A percentile compares a stretch with the other conserved stretches of the same genome.
Conservation (phyloP, 2,888 invertebrate species). For the Melanchra persicariae region DNA sequence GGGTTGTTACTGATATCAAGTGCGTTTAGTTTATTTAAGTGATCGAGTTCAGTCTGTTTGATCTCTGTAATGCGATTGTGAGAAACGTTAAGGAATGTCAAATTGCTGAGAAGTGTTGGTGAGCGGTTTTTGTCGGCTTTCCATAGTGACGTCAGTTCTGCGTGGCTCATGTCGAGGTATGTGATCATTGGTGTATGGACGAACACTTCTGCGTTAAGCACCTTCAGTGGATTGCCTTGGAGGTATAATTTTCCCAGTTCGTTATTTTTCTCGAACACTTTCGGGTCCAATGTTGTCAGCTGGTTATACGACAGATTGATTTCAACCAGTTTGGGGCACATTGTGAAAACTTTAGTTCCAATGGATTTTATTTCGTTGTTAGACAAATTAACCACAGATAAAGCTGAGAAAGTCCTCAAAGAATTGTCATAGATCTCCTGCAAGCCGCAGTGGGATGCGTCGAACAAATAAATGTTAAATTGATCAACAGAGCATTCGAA, state of each 20-base stretch:
- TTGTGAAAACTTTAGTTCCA: slow-evolving; percentile 89
- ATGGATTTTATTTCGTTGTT: slow-evolving; percentile 92
- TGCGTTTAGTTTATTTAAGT: slow-evolving; percentile 90
- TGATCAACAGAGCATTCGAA: slow-evolving; percentile 92
- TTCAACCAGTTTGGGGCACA: slow-evolving; percentile 91
- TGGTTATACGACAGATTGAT: slow-evolving; percentile 94
- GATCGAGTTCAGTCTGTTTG: slow-evolving; percentile 90
- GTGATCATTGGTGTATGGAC: slow-evolving; percentile 91
- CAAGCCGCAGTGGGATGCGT: slow-evolving; percentile 94
- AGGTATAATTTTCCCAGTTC: slow-evolving; percentile 93
- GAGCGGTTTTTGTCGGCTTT: slow-evolving; percentile 88
- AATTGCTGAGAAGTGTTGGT: slow-evolving; percentile 87
- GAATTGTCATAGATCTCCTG: slow-evolving; percentile 91
- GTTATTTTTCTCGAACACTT: slow-evolving; percentile 92
- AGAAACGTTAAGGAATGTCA: slow-evolving; percentile 91
- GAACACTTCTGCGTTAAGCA: slow-evolving; percentile 93
- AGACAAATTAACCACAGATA: slow-evolving; percentile 92
- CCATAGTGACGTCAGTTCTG: slow-evolving; percentile 93
- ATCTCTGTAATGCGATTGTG: slow-evolving; percentile 91
- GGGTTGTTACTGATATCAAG: slow-evolving; percentile 93
- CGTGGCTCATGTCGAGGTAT: slow-evolving; percentile 93
- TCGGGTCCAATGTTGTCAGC: slow-evolving; percentile 91
- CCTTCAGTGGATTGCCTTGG: slow-evolving; percentile 93
- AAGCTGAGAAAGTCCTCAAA: slow-evolving; percentile 93
- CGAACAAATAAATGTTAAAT: slow-evolving; percentile 93